Conservation (phyloP, 2,888 invertebrate species). For the Leucophora obtusa region DNA sequence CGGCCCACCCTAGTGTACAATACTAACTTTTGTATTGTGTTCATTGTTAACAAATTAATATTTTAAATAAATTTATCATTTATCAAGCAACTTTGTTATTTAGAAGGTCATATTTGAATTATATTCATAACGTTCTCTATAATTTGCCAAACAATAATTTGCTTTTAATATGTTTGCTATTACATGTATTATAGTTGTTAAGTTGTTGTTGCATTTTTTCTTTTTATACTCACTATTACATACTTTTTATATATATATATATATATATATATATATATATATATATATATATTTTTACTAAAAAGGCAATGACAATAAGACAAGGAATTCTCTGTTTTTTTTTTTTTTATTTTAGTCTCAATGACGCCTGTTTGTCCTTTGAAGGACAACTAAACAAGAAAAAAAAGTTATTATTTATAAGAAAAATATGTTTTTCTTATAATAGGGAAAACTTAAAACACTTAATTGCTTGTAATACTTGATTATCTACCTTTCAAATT, state of each 20-base stretch:
- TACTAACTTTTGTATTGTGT: no score
- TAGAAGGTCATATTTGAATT: no score
- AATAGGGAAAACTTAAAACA: no score
- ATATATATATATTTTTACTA: not conserved
- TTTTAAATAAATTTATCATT: no score
- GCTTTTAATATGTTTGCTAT: not conserved
- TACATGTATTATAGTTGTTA: not conserved
- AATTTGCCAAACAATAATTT: not conserved
- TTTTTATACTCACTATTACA: not conserved
- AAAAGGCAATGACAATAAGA: slow-evolving; percentile 44
- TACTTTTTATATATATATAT: not conserved
- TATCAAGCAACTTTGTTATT: no score
- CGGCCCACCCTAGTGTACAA: no score
- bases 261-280: no score
- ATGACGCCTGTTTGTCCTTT: slow-evolving; percentile 53
- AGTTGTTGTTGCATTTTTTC: not conserved
- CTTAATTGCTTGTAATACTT: no score
- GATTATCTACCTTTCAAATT: no score
- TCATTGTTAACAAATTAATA: no score
- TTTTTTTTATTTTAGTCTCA: slow-evolving; percentile 45
- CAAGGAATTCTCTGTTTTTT: slow-evolving; percentile 35
- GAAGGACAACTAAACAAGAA: slow-evolving; percentile 47
- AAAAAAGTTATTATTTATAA: not conserved
- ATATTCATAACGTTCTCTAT: not conserved
- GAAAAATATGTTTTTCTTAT: not conserved